Evolutionary conservation across 30 jellyfish, hydroid and myxozoan species (phyloP).

Genomic region (Catostylus mosaicus): DNA sequence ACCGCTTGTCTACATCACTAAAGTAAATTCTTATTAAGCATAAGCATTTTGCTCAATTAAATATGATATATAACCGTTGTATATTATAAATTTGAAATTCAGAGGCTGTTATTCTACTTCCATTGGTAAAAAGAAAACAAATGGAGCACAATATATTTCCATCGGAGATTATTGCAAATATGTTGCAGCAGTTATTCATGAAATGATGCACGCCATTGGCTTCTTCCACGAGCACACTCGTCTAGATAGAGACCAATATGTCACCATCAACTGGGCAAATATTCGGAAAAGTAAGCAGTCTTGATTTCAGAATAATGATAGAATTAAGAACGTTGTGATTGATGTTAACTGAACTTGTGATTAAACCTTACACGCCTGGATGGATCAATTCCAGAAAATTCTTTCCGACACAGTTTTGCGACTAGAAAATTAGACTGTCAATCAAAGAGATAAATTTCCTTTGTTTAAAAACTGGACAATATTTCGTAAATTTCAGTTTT

Average conservation of each 20-base stretch:
- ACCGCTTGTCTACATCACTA: too few relatives aligned
- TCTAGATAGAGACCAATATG: conserved; percentile 56
- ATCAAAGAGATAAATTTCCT: too few relatives aligned
- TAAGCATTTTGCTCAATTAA: too few relatives aligned
- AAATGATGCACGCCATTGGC: conserved; percentile 71
- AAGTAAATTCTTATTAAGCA: too few relatives aligned
- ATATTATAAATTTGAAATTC: neutral
- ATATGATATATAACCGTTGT: too few relatives aligned
- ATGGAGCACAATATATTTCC: conserved; percentile 40
- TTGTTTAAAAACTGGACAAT: too few relatives aligned
- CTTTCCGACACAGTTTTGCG: neutral
- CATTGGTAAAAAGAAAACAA: conserved; percentile 18
- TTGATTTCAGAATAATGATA: neutral
- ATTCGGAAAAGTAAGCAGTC: conserved; percentile 2
- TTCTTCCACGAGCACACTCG: conserved; percentile 73
- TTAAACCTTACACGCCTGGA: neutral
- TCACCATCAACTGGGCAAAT: conserved; percentile 45
- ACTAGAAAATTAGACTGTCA: neutral
- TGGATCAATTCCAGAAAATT: neutral
- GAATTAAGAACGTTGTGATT: neutral
- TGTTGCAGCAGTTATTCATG: conserved; percentile 62
- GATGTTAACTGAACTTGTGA: neutral
- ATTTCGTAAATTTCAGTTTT: too few relatives aligned
- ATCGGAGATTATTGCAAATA: conserved; percentile 50
- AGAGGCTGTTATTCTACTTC: conserved; percentile 43